phyloP scores from a whole-genome alignment of 2,797 vertebrate genomes.

The Crenuchus spilurus region DNA sequence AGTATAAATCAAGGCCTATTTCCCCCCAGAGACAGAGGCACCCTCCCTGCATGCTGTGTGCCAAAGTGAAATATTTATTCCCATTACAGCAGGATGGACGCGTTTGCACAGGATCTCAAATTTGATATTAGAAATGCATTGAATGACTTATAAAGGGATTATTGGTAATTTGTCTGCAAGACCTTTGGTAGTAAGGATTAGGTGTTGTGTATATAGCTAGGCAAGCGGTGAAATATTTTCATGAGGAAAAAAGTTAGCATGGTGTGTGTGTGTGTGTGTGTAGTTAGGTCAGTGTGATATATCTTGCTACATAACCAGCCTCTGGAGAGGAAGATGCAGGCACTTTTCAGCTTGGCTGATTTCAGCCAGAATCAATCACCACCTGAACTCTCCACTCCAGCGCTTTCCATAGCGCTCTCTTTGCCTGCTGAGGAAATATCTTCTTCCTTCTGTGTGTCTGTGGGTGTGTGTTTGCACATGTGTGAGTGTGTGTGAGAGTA shows the following conservation, averaged over 20 bases:
- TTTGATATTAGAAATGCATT: constrained; percentile 31
- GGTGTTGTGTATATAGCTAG: not conserved
- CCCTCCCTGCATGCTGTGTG: constrained; percentile 23
- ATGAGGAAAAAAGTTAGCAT: not conserved
- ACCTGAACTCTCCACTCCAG: constrained; percentile 18
- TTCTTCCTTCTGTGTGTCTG: not conserved
- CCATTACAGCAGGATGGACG: constrained; percentile 10
- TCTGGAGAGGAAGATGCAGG: constrained; percentile 19
- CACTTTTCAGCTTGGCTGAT: constrained; percentile 30
- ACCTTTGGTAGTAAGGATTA: not conserved
- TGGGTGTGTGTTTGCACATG: constrained; percentile 4
- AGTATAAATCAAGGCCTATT: constrained; percentile 39
- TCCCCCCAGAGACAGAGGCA: constrained; percentile 33
- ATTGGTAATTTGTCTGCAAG: constrained; percentile 11
- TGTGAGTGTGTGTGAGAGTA: not conserved
- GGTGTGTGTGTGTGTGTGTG: constrained; percentile 2
- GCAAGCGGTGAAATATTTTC: constrained; percentile 7
- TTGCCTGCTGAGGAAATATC: not conserved
- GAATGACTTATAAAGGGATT: constrained; percentile 24
- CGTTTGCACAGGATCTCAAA: constrained; percentile 14
- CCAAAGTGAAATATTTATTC: constrained; percentile 38
- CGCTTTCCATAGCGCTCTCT: not conserved
- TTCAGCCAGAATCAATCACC: constrained; percentile 29
- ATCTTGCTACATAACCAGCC: constrained; percentile 12
- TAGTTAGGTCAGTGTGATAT: constrained; percentile 3